Evolutionary conservation across 2,797 vertebrate genomes (phyloP).

Genomic region (Glossophaga mutica): DNA sequence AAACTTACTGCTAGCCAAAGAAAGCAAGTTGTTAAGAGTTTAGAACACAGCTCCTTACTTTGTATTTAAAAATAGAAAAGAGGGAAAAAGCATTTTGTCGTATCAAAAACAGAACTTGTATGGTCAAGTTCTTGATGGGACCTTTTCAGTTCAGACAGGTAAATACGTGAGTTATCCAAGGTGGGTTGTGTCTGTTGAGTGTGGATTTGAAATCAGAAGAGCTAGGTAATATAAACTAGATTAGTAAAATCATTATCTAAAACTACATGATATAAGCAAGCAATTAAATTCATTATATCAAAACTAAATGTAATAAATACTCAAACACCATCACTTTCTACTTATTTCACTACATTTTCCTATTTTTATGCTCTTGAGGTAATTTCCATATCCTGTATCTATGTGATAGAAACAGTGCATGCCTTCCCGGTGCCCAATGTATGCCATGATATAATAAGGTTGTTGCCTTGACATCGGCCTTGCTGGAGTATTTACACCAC

Average conservation of each 20-base stretch:
- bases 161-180: neutral
- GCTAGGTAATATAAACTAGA: neutral
- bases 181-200: neutral
- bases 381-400: neutral
- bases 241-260: neutral
- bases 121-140: neutral
- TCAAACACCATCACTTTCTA: neutral
- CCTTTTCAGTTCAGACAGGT: neutral
- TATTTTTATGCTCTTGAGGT: neutral
- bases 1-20: neutral
- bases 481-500: neutral
- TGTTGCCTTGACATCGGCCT: neutral
- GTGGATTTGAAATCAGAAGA: neutral
- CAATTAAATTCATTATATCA: neutral
- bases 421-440: neutral
- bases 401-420: accelerated
- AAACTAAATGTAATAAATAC: neutral
- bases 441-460: neutral
- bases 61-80: slow-evolving; percentile 41
- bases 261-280: neutral
- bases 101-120: neutral
- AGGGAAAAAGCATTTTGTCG: neutral
- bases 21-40: neutral
- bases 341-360: neutral
- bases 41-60: neutral